Evolutionary conservation across 2,797 vertebrate genomes (phyloP), one percentile per base, ranked within the genome.

Genomic region (Phrynocephalus guinanensis): DNA sequence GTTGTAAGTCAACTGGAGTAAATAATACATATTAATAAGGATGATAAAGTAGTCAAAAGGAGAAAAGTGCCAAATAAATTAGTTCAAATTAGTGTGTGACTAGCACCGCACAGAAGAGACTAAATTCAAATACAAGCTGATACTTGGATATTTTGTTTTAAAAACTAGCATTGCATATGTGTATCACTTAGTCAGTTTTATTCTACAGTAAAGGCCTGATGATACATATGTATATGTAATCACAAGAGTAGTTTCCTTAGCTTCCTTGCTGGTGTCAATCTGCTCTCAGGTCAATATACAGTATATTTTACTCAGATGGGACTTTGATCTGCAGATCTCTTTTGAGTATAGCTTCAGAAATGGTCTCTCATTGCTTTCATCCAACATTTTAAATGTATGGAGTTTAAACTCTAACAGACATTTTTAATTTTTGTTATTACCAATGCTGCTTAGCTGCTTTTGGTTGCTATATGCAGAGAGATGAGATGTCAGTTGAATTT

Each of bases 31-130:
- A 52, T 67, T 76, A 48, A 76, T 20, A 28, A 82, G 52, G 63
- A n/a, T 70, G 33, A 11, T 50, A 38, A 83, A 66, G 22, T 68
- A 67, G 56, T 68, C 63, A 70, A 7, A 87, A 52, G 52, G 18
- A 70, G 50, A 78, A 83, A 22, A 72, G 56, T 24, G n/a, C 30
- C 9, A 33, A 60, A 75, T 72, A 30, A 71, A 73, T 81, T 38
- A 73, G 28, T 60, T 38, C 79, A 87, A 66, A 50, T 66, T 72
- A n/a, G 79, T 86, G 50, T 86, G 50, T 30, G n/a, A 24, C 9
- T 26, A 86, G 66, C 13, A 10, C 18, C 28, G 38, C 24, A 38
- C 13, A 85, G 18, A 85, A 15, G 44, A 66, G 73, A 80, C 20
- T 50, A 38, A 81, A 66, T 82, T 75, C 70, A 81, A 73, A 68